Evolutionary conservation across 1,140 invertebrate species (phyloP), one percentile per base, ranked within the genome.

Genomic region (Bilobella aurantiaca): DNA sequence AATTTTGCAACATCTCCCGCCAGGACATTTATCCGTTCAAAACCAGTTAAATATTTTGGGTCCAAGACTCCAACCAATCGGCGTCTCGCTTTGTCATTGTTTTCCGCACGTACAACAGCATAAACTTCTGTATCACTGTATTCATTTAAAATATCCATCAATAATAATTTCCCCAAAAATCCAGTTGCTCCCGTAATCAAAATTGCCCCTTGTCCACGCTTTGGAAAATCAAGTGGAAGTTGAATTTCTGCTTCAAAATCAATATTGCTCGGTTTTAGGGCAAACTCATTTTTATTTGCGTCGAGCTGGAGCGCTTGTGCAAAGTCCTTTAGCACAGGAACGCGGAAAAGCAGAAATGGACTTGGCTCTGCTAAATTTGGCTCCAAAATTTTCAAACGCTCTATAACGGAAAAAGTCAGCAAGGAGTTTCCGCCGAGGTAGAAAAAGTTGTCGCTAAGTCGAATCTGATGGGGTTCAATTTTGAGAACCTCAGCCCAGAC

Each of bases 321-420:
- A n/a, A 53, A 58, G 23, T 58, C 57, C 28, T 29, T 8, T 14
- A 58, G 57, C 25, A 58, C 57, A 28, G 57, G 57, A 30, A 16
- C 2, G 8, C 14, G 8, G 30, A 58, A 58, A 3, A 58, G 29
- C 28, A 58, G 25, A 12, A 3, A 23, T 29, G 37, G 37, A 42
- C n/a, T 42, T 8, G n/a, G 37, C 8, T 42, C n/a, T 42, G 8
- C n/a, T 8, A 12, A 42, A 8, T 42, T 42, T 8, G n/a, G n/a
- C 37, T n/a, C n/a, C n/a, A n/a, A n/a, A n/a, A n/a, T n/a, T n/a
- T n/a, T n/a, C n/a, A n/a, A n/a, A n/a, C n/a, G n/a, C n/a, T n/a
- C 49, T 18, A 53, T 5, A 5, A 58, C 57, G 12, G 5, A 8
- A 14, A 31, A 31, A 21, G 30, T 21, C 23, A 58, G 25, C 3